These are phyloP conservation scores for Gymnothorax javanicus DNA, from an alignment of 2,797 vertebrate species.

Conservation along the genomic window DNA sequence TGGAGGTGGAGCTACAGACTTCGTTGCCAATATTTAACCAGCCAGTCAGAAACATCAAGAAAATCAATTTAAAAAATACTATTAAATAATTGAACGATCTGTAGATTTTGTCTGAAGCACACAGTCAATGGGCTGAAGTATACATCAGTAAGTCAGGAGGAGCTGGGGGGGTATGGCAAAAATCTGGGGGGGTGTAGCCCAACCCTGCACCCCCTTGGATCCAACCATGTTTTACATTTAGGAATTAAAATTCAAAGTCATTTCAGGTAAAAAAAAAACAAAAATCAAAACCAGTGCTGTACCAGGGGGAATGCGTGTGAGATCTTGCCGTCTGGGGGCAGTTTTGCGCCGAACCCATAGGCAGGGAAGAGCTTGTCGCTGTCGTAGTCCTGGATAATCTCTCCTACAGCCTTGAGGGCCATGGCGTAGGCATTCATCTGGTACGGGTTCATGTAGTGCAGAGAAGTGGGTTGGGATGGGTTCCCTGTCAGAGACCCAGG, in stretches of 20 bases:
- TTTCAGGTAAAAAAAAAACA: neutral
- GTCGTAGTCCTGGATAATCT: conserved; percentile 94
- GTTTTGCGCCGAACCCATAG: conserved; percentile 88
- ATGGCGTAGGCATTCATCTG: conserved; percentile 91
- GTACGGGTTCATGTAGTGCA: conserved; percentile 90
- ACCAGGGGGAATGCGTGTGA: conserved; percentile 92
- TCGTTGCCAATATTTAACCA: no score
- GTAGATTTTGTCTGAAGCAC: no score
- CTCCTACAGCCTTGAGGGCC: conserved; percentile 89
- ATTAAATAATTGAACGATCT: no score
- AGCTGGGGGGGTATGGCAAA: no score
- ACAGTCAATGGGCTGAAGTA: no score
- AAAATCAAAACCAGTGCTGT: conserved; percentile 37
- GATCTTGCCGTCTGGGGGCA: conserved; percentile 88
- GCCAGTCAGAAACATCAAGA: no score
- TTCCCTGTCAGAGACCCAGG: conserved; percentile 68
- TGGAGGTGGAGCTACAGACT: no score
- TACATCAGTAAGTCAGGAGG: no score
- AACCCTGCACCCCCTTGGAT: no score
- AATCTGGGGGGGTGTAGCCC: no score
- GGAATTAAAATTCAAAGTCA: neutral
- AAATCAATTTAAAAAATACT: no score
- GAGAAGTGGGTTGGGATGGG: conserved; percentile 85
- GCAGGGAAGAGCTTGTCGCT: conserved; percentile 92
- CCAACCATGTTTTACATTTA: neutral